These are phyloP conservation scores for Vespertilio murinus DNA, from an alignment of 2,797 vertebrate species.

Conservation along the genomic window DNA sequence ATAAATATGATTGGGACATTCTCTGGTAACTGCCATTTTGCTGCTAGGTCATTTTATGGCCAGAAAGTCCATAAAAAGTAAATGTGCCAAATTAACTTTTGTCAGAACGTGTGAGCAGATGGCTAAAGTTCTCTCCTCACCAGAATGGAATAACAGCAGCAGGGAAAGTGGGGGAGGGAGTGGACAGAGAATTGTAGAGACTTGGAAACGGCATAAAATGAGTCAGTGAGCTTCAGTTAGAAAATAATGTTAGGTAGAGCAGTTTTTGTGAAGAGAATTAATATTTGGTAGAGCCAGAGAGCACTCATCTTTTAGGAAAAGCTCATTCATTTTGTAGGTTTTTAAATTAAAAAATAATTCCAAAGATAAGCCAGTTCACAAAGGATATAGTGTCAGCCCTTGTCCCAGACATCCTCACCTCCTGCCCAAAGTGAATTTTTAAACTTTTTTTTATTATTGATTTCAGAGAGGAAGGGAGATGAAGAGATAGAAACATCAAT, in stretches of 20 bases:
- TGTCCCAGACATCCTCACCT: not conserved
- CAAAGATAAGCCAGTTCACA: slow-evolving; percentile 51
- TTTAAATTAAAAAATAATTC: slow-evolving; percentile 47
- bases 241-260: slow-evolving; percentile 25
- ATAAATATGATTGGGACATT: not conserved
- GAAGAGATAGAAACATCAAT: too few relatives aligned
- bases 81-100: slow-evolving; percentile 73
- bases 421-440: not conserved
- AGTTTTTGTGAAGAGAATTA: slow-evolving; percentile 35
- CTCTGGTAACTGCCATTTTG: slow-evolving; percentile 50
- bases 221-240: slow-evolving; percentile 51
- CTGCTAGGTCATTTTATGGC: slow-evolving; percentile 62
- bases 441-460: too few relatives aligned
- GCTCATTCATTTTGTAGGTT: slow-evolving; percentile 16
- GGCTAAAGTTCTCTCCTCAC: slow-evolving; percentile 40
- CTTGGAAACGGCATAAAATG: slow-evolving; percentile 32
- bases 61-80: slow-evolving; percentile 58
- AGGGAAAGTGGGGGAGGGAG: slow-evolving; percentile 22
- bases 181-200: slow-evolving; percentile 16
- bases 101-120: slow-evolving; percentile 70
- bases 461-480: too few relatives aligned
- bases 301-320: slow-evolving; percentile 22
- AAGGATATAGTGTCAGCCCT: not conserved
- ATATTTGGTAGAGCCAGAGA: slow-evolving; percentile 26
- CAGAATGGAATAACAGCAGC: slow-evolving; percentile 42